Base-by-base conservation (phyloP, 1,140 invertebrate species). In the Lysiphlebus fabarum region DNA sequence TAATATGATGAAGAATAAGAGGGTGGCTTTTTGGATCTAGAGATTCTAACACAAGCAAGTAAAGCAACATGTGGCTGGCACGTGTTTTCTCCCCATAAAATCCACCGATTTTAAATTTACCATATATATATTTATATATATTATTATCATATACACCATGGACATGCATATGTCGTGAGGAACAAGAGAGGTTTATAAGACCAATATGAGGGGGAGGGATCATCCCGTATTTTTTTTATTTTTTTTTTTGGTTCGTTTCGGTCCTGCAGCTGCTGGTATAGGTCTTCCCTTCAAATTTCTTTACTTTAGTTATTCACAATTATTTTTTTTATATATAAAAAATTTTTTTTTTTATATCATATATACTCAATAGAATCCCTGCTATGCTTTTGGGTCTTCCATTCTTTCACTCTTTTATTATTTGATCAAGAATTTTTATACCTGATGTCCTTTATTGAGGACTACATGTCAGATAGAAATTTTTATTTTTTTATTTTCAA, bases 1-100 rank as follows among this genome's bases (percentile, higher is more conserved):
- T 26, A 26, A 26, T 26, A 26, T 26, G 17, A 26, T 26, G 17
- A 26, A 26, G 17, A 26, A 26, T 26, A 26, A 26, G 17, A 26
- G 49, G 17, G 50, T 38, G 44, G 42, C 56, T n/a, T 33, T 53
- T 26, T 26, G 51, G 33, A 37, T 43, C 47, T 53, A 38, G 42
- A 54, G 71, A 75, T 75, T 75, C 67, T 40, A 44, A 53, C 59
- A 26, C 72, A 73, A 36, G 47, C 47, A 49, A 26, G 76, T 76
- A 72, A 66, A 75, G 73, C 75, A 76, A 76, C 75, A 79, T 78
- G 74, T 78, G 77, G 75, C 67, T 47, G 75, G 70, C 77, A 79
- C 77, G 77, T 78, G 77, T 79, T 74, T 73, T 68, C 59, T 4
- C 66, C 60, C 62, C 59, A 65, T 66, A 64, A 68, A 64, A 49